Conservation (phyloP, 2,797 vertebrate genomes). For the Ciconia nigra region DNA sequence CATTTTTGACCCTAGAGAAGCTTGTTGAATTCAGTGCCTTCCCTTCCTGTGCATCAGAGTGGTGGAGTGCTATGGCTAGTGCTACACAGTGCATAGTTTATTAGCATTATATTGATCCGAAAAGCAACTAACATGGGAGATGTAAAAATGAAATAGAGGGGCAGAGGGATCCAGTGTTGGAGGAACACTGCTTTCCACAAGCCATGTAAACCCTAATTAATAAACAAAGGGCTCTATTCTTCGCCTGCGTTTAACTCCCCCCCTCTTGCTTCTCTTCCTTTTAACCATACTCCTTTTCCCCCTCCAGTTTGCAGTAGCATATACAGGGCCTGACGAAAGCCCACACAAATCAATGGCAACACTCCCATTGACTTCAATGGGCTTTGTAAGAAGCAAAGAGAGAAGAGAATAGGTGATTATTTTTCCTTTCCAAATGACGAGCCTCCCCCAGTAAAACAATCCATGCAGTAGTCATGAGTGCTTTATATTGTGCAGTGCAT, state of each 20-base stretch:
- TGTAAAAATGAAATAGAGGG: slow-evolving; percentile 27
- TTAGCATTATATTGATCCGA: slow-evolving; percentile 1
- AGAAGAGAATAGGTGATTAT: slow-evolving; percentile 25
- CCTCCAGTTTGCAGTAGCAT: not conserved
- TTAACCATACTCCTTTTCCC: not conserved
- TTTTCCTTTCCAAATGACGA: not conserved
- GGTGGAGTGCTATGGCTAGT: not conserved
- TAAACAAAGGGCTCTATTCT: slow-evolving; percentile 69
- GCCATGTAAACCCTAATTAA: slow-evolving; percentile 72
- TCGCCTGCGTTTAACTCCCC: not conserved
- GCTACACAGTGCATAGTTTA: not conserved
- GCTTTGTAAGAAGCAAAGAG: not conserved
- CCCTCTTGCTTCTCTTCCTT: not conserved
- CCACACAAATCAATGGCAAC: slow-evolving; percentile 21
- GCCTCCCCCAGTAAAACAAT: not conserved
- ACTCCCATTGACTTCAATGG: not conserved
- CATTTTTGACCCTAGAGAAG: not conserved
- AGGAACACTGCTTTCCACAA: slow-evolving; percentile 66
- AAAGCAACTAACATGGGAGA: slow-evolving; percentile 6
- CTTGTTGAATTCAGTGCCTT: not conserved
- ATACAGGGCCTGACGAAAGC: not conserved
- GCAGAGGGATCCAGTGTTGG: slow-evolving; percentile 45
- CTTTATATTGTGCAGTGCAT: not conserved
- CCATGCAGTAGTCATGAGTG: not conserved
- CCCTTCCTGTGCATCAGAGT: not conserved